Conservation (phyloP, 2,888 invertebrate species). For the Cheiracanthium punctorium region DNA sequence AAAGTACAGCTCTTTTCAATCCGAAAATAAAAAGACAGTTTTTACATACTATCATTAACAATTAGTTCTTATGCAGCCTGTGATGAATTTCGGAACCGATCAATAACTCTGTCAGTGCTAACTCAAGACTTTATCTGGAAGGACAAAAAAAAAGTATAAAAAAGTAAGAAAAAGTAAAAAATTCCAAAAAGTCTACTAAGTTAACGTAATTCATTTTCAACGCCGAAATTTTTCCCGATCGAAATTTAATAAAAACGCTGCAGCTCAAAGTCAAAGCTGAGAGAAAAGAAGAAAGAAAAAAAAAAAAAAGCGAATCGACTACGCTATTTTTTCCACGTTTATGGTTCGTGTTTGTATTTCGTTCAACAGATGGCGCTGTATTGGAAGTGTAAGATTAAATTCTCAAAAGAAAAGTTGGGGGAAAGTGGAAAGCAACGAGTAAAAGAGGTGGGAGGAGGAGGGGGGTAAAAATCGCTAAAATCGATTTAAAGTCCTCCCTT, state of each 20-base stretch:
- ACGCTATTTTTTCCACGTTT: constrained; percentile 57
- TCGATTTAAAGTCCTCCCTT: constrained; percentile 61
- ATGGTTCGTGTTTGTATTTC: constrained; percentile 67
- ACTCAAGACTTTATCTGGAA: background rate
- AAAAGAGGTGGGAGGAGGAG: background rate
- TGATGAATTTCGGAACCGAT: background rate
- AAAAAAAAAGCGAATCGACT: constrained; percentile 26
- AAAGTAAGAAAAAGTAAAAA: background rate
- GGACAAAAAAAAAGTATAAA: background rate
- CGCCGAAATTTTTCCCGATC: constrained; percentile 44
- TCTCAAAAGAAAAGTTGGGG: constrained; percentile 63
- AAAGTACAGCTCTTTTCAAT: background rate
- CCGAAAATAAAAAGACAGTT: background rate
- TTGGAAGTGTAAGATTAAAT: constrained; percentile 67
- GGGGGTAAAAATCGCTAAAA: constrained; percentile 61
- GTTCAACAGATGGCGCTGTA: constrained; percentile 64
- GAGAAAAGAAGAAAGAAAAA: background rate
- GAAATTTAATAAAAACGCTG: constrained; percentile 47
- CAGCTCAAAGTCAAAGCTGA: background rate
- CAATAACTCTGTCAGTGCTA: background rate
- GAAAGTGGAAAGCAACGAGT: constrained; percentile 50
- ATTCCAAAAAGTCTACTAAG: constrained; percentile 19
- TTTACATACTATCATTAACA: background rate
- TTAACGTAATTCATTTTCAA: constrained; percentile 34
- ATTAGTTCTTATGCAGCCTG: background rate